A percentile compares a stretch with the other conserved stretches of the same genome.
Conservation (phyloP, 2,113 vertebrate genomes). For the crab-eating macaque (Macaca fascicularis) region T2T-MFA8v1.1 NC_088381.1:52710501-52711000, state of each 20-base stretch:
- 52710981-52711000: not conserved
- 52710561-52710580: too few species aligned
- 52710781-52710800: not conserved
- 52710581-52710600: too few species aligned
- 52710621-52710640: not conserved
- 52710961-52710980: not conserved
- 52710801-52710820: not conserved
- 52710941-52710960: not conserved
- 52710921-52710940: not conserved
- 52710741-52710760: not conserved
- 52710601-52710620: not conserved
- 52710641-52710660: not conserved
- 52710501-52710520: too few species aligned
- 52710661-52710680: too few species aligned
- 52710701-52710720: not conserved
- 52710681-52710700: not conserved
- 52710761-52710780: slow-evolving; percentile 30
- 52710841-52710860: not conserved
- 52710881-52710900: not conserved
- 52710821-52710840: not conserved
- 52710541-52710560: too few species aligned
- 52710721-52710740: not conserved
- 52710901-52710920: not conserved
- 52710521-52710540: too few species aligned
- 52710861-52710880: not conserved